Evolutionary conservation across 2,888 invertebrate genomes (phyloP), one percentile per base, ranked within the genome.

Genomic region (Atethmia centrago): DNA sequence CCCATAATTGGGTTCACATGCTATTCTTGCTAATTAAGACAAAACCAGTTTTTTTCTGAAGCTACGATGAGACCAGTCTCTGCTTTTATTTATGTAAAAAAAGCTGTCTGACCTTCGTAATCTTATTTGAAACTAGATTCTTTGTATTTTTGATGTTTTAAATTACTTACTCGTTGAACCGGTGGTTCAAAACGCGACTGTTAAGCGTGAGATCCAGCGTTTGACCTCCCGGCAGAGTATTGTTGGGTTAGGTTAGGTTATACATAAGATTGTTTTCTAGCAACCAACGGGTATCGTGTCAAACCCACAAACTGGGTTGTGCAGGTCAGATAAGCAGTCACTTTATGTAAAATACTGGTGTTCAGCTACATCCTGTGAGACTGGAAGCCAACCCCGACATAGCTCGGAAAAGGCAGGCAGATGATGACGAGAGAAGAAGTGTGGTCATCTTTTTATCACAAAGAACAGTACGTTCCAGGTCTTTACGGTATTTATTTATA

Each of bases 21-120:
- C 21, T 36, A 5, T 40, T 59, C 14, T 65, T 9, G 14, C 12
- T 49, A 68, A 40, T 25, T 55, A 49, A 42, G 7, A 61, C 2
- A 4, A 59, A 77, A 69, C 78, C 53, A 25, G 77, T 77, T 77
- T 12, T 9, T 0, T 53, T 40, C 3, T 47, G 0, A 10, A 47
- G 21, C 16, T 16, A 7, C 14, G 69, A 69, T 49, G 47, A 28
- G 21, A 69, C 70, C 5, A 10, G 61, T 75, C 42, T 49, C 10
- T 31, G 31, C 31, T 36, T 68, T 61, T 55, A 42, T 75, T 31
- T 55, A 69, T 78, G 55, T 36, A 31, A 78, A 76, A 40, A 42
- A 9, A 16, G 16, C 12, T 8, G 31, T 14, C 10, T 55, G 70
- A 78, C 70, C 53, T 61, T 25, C 2, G 14, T 42, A 0, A 53